Evolutionary conservation across 2,113 vertebrate genomes (phyloP).

Genomic region (Megatriorchis doriae): DNA sequence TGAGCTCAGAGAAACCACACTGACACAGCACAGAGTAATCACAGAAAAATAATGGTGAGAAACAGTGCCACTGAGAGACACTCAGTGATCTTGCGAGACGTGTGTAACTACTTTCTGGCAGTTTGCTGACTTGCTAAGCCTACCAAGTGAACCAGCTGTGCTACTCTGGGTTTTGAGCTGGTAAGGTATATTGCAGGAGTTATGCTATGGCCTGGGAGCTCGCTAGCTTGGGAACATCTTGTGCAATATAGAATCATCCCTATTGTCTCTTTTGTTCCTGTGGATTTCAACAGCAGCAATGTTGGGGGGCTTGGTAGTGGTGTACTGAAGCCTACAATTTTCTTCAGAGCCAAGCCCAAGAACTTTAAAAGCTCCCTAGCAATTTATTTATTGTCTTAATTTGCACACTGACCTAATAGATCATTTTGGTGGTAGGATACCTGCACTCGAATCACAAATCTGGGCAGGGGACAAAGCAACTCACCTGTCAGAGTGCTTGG

Average conservation of each 20-base stretch:
- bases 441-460: background rate
- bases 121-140: background rate
- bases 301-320: fast-evolving
- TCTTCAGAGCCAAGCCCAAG: background rate
- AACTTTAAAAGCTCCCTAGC: background rate
- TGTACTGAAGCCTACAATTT: background rate
- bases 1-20: background rate
- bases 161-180: background rate
- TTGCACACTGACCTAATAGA: background rate
- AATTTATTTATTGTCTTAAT: background rate
- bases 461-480: background rate
- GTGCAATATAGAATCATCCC: background rate
- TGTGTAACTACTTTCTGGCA: background rate
- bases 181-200: background rate
- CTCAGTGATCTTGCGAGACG: background rate
- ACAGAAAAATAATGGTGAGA: background rate
- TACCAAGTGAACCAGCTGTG: background rate
- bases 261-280: background rate
- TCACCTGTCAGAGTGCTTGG: background rate
- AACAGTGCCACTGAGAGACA: background rate
- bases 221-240: background rate
- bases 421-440: background rate
- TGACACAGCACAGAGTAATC: background rate
- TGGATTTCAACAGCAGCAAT: fast-evolving
- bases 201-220: background rate